phyloP scores from a whole-genome alignment of 1,140 invertebrate species.

The Micrasema longulum region DNA sequence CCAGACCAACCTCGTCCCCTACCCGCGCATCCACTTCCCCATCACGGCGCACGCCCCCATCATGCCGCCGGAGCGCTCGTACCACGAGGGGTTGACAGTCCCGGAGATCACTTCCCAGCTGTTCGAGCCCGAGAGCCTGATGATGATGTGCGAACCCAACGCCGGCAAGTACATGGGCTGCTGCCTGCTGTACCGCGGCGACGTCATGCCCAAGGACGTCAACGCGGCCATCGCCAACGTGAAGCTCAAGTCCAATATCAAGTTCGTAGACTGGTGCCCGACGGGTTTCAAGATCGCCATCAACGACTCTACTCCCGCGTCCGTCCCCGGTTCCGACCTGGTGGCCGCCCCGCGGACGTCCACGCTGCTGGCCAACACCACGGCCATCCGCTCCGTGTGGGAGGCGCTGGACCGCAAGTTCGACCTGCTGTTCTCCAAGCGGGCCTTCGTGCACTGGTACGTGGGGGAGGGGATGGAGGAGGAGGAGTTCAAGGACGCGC shows the following conservation, averaged over 20 bases:
- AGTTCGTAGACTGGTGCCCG: constrained; percentile 93
- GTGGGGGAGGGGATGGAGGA: constrained; percentile 90
- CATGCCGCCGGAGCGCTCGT: constrained; percentile 86
- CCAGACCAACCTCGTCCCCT: constrained; percentile 89
- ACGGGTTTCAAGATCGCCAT: constrained; percentile 88
- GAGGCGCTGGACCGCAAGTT: constrained; percentile 84
- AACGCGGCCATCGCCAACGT: constrained; percentile 87
- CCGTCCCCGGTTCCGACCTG: constrained; percentile 85
- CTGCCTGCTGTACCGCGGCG: constrained; percentile 83
- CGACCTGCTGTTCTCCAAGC: constrained; percentile 86
- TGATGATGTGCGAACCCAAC: constrained; percentile 91
- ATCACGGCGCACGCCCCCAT: constrained; percentile 88
- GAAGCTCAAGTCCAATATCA: constrained; percentile 86
- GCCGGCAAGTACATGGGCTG: constrained; percentile 93
- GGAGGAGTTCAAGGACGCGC: constrained; percentile 86
- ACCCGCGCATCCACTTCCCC: constrained; percentile 86
- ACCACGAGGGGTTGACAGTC: constrained; percentile 84
- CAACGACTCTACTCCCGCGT: constrained; percentile 84
- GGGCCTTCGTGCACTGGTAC: constrained; percentile 89
- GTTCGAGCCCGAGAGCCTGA: constrained; percentile 90
- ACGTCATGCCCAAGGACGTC: constrained; percentile 84
- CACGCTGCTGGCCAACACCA: constrained; percentile 86
- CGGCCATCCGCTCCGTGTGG: constrained; percentile 84
- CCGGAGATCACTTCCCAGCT: constrained; percentile 89
- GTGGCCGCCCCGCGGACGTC: constrained; percentile 78